These are phyloP conservation scores for Struthio camelus DNA, from an alignment of 2,113 vertebrate species.

Conservation along the genomic window DNA sequence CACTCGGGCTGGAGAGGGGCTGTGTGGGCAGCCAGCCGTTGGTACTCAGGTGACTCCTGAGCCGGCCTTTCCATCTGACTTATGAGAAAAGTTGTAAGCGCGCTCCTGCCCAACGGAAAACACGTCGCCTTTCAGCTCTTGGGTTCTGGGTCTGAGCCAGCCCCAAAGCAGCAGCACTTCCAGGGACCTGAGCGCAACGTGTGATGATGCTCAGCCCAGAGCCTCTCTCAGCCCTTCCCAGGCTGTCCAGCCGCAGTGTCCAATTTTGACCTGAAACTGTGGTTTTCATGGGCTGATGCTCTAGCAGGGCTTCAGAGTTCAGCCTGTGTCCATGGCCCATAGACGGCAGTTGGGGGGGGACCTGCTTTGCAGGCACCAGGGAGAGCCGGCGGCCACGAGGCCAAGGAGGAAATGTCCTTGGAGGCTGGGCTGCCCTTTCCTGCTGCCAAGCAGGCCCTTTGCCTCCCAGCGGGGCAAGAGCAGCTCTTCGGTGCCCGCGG, in stretches of 20 bases:
- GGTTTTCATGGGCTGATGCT: not conserved
- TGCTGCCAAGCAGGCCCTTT: too few species aligned
- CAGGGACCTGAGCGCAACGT: accelerated
- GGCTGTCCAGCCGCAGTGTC: not conserved
- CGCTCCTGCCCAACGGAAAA: not conserved
- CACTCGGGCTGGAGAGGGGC: slow-evolving; percentile 44
- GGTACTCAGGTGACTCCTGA: slow-evolving; percentile 53
- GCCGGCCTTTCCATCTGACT: slow-evolving; percentile 45
- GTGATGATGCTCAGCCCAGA: too few species aligned
- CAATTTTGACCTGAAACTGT: not conserved
- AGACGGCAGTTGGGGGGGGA: too few species aligned
- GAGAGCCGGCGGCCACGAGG: too few species aligned
- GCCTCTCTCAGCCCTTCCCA: not conserved
- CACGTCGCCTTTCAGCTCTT: not conserved
- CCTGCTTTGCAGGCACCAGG: too few species aligned
- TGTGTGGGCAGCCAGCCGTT: not conserved
- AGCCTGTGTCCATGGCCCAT: accelerated
- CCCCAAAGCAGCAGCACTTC: not conserved
- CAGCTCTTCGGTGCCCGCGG: not conserved
- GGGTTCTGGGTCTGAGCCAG: not conserved
- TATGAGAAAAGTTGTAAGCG: not conserved
- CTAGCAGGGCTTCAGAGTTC: not conserved
- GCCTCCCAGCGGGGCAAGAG: accelerated
- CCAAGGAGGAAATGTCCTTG: not conserved
- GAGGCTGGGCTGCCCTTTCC: not conserved